Evolutionary conservation across 2,888 invertebrate species (phyloP).

Genomic region (Caenorhabditis sp.): DNA sequence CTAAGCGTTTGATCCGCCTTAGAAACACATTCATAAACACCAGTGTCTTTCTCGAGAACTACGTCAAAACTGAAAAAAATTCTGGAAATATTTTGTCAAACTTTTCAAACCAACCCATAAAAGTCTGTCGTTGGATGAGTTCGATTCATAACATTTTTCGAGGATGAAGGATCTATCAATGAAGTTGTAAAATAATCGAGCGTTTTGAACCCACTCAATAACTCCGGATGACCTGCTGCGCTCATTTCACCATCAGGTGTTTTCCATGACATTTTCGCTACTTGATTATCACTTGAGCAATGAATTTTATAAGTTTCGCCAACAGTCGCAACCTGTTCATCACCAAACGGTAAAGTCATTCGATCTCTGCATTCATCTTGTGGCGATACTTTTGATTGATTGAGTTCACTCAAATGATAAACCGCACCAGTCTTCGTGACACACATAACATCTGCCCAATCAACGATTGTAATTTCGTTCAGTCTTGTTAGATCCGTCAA

Average conservation of each 20-base stretch:
- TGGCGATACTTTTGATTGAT: not conserved
- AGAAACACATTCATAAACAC: constrained; percentile 36
- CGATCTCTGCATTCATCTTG: constrained; percentile 32
- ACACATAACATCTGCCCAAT: constrained; percentile 43
- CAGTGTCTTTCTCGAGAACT: constrained; percentile 32
- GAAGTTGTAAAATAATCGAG: constrained; percentile 45
- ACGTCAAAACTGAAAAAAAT: constrained; percentile 36
- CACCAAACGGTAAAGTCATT: constrained; percentile 23
- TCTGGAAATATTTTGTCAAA: not conserved
- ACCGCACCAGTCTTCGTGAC: constrained; percentile 28
- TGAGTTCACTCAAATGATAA: constrained; percentile 17
- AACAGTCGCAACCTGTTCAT: constrained; percentile 21
- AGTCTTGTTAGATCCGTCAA: constrained; percentile 19
- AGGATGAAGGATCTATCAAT: constrained; percentile 34
- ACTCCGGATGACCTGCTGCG: constrained; percentile 18
- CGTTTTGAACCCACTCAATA: constrained; percentile 8
- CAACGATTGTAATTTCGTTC: constrained; percentile 36
- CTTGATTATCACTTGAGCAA: constrained; percentile 22
- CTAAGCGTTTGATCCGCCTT: constrained; percentile 20
- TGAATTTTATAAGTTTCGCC: constrained; percentile 39
- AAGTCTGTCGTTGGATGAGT: constrained; percentile 40
- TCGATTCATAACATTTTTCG: constrained; percentile 19
- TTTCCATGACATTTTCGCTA: constrained; percentile 32
- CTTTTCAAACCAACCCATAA: constrained; percentile 14
- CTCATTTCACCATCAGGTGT: constrained; percentile 18